Evolutionary conservation across 2,888 invertebrate genomes (phyloP), one percentile per base, ranked within the genome.

Genomic region (Coecobrya sp.): DNA sequence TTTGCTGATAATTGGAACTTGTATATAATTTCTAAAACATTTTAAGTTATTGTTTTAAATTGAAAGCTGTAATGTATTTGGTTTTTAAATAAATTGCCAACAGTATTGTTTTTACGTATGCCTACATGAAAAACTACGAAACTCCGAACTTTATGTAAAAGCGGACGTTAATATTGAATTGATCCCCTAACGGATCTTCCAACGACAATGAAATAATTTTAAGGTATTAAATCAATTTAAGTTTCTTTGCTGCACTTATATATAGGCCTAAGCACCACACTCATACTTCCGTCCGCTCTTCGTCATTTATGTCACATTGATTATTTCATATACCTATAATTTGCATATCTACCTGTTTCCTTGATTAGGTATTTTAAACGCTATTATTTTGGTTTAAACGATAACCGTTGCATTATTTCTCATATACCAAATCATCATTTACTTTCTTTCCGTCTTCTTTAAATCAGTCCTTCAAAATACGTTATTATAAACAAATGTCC

Each of bases 381-480:
- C 7, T 59, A 59, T 19, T 59, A 59, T 59, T 59, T 59, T 59
- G 59, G 59, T 59, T 68, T 30, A 36, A 70, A 8, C 0, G 36
- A 36, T 70, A 70, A 70, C 27, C 49, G 76, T 76, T 49, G 45
- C 82, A 82, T 16, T 62, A 82, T 59, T 55, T 55, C 76, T 81
- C 59, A 62, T 62, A 73, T 73, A 73, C 59, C 76, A 52, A 52
- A 45, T 59, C 73, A 73, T 45, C 25, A 73, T 36, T 11, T 85
- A 86, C 25, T 36, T 86, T 68, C 49, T 42, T 22, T 30, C 59
- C 73, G 52, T 59, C 73, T 76, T 76, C 36, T 86, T 86, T 55
- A 13, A 73, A 55, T 86, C 55, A 86, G 65, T 85, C 84, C 84
- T 42, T 82, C 36, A 45, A 49, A 13, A 13, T 27, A 45, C 13